phyloP scores from a whole-genome alignment of 2,888 invertebrate genomes.

The Gymnocheta viridis region DNA sequence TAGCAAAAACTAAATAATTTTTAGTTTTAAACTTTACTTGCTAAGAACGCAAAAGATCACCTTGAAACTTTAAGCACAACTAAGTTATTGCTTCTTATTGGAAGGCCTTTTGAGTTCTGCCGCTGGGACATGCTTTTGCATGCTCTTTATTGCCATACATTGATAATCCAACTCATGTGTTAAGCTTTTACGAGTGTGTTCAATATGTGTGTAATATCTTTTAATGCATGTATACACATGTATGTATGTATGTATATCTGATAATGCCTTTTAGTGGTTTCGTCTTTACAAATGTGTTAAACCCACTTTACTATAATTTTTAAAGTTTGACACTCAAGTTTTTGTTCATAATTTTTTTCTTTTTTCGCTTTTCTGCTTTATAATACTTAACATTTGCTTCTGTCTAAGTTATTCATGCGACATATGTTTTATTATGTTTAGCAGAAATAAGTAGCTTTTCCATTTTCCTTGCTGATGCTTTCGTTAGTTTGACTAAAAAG shows the following conservation, averaged over 20 bases:
- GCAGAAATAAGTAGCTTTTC: constrained; percentile 28
- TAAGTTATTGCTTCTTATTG: too few species aligned
- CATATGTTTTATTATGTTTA: constrained; percentile 44
- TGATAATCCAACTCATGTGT: constrained; percentile 25
- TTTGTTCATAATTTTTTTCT: not conserved
- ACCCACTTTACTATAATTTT: not conserved
- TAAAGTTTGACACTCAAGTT: constrained; percentile 32
- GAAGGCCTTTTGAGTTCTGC: too few species aligned
- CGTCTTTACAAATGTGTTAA: not conserved
- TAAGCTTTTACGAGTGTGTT: not conserved
- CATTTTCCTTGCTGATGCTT: constrained; percentile 18
- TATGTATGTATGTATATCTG: too few species aligned
- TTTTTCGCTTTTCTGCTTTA: not conserved
- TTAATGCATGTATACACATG: not conserved
- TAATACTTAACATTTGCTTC: not conserved
- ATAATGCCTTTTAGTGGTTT: not conserved
- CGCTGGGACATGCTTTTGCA: constrained; percentile 42
- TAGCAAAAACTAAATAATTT: too few species aligned
- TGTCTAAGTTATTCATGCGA: constrained; percentile 19
- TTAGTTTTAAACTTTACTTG: too few species aligned
- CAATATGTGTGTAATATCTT: not conserved
- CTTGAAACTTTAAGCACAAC: too few species aligned
- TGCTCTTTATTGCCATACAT: constrained; percentile 13
- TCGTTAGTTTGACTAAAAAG: not conserved
- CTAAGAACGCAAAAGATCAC: too few species aligned